phyloP scores from a whole-genome alignment of 2,888 invertebrate genomes.

The Platycheirus albimanus region DNA sequence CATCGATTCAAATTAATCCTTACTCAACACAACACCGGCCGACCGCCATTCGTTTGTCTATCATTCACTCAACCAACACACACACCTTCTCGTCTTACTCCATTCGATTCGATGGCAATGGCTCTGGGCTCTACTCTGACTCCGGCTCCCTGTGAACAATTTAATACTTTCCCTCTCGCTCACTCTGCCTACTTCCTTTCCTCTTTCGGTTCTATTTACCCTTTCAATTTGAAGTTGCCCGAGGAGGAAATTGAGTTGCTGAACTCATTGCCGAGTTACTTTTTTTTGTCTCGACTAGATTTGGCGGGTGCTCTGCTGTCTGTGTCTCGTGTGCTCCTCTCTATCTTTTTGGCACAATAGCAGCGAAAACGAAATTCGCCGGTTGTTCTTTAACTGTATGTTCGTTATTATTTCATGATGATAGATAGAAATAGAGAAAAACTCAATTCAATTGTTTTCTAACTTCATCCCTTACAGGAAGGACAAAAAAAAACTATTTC shows the following conservation, averaged over 20 bases:
- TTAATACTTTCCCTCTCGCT: constrained; percentile 32
- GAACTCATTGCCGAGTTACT: constrained; percentile 34
- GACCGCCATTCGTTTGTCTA: constrained; percentile 43
- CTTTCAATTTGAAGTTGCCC: constrained; percentile 60
- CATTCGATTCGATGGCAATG: constrained; percentile 2
- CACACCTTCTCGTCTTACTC: constrained; percentile 10
- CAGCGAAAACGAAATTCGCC: constrained; percentile 26
- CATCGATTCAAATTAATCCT: constrained; percentile 67
- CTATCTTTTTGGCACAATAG: no score
- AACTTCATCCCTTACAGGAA: no score
- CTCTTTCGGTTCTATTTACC: constrained; percentile 60
- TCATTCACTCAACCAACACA: constrained; percentile 63
- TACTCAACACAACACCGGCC: constrained; percentile 65
- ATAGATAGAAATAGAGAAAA: constrained; percentile 11
- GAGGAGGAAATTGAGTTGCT: constrained; percentile 62
- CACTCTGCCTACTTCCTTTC: constrained; percentile 4
- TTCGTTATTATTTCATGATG: constrained; percentile 29
- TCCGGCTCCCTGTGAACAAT: no score
- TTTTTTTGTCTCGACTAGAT: constrained; percentile 40
- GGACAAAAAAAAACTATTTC: no score
- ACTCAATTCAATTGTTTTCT: constrained; percentile 63
- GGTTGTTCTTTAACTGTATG: constrained; percentile 41
- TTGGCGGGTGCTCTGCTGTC: constrained; percentile 30
- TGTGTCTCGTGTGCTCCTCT: constrained; percentile 38
- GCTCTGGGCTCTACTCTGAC: no score